Percentiles rank a stretch among this genome's conserved stretches.
phyloP scores from a whole-genome alignment of 2,888 invertebrate genomes.

The Perizoma affinitatum region DNA sequence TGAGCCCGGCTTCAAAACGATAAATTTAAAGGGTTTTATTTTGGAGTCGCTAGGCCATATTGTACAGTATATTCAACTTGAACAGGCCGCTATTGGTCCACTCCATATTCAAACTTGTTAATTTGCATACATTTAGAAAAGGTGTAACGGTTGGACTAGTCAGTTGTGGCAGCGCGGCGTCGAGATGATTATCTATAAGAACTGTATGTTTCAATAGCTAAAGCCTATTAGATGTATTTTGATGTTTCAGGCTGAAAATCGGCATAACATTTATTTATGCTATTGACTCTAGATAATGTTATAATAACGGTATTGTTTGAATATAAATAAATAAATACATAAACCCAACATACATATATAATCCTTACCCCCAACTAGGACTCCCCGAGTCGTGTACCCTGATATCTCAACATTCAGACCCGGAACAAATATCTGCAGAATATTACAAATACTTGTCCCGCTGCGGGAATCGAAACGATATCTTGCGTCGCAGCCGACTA shows the following conservation, averaged over 20 bases:
- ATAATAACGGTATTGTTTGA: no score
- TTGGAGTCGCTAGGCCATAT: conserved; percentile 24
- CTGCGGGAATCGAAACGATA: no score
- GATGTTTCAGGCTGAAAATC: not conserved
- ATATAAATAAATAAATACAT: no score
- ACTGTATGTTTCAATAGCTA: conserved; percentile 4
- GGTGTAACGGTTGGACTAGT: conserved; percentile 60
- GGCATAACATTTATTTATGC: not conserved
- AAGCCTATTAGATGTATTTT: conserved; percentile 2
- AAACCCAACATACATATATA: no score
- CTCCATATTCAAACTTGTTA: conserved; percentile 62
- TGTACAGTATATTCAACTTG: conserved; percentile 41
- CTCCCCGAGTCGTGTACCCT: no score
- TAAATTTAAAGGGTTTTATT: not conserved
- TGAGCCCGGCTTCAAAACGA: not conserved
- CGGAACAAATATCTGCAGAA: no score
- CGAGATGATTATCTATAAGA: conserved; percentile 6
- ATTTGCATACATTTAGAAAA: conserved; percentile 73
- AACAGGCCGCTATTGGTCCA: conserved; percentile 45
- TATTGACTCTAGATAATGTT: no score
- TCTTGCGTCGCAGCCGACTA: no score
- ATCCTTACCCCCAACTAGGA: no score
- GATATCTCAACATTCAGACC: no score
- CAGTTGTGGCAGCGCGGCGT: conserved; percentile 39
- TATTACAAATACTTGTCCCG: no score